Evolutionary conservation across 2,113 vertebrate species (phyloP).

Genomic region (Taxidea taxus): DNA sequence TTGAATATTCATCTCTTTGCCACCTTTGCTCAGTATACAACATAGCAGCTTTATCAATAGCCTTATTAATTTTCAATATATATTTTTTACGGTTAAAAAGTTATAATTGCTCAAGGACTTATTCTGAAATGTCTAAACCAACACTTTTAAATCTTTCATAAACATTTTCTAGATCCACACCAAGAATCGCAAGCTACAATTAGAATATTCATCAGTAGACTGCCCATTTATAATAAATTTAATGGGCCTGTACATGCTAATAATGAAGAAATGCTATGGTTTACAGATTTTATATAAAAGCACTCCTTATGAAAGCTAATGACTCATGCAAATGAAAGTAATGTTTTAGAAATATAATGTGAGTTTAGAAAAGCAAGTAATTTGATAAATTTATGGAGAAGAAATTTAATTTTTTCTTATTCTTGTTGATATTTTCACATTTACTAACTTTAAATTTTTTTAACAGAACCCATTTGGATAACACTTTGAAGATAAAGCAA

Average conservation of each 20-base stretch:
- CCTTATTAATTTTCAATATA: background rate
- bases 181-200: background rate
- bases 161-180: background rate
- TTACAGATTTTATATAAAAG: slow-evolving; percentile 51
- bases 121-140: slow-evolving; percentile 26
- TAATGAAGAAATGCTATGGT: slow-evolving; percentile 48
- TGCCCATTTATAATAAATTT: slow-evolving; percentile 50
- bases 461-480: slow-evolving; percentile 9
- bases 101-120: background rate
- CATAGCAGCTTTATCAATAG: background rate
- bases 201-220: slow-evolving; percentile 48
- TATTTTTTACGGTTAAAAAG: slow-evolving; percentile 11
- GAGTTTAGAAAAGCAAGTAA: slow-evolving; percentile 38
- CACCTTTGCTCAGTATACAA: background rate
- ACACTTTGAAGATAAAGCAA: background rate
- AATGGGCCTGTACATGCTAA: slow-evolving; percentile 42
- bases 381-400: slow-evolving; percentile 41
- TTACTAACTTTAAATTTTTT: slow-evolving; percentile 12
- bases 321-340: slow-evolving; percentile 50
- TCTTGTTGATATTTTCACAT: slow-evolving; percentile 9
- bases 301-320: slow-evolving; percentile 42
- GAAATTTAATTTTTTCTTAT: background rate
- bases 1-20: background rate
- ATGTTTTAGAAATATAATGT: slow-evolving; percentile 33
- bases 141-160: slow-evolving; percentile 7